These are phyloP conservation scores for Apis dorsata DNA, from an alignment of 1,140 invertebrate species.

Conservation along the genomic window DNA sequence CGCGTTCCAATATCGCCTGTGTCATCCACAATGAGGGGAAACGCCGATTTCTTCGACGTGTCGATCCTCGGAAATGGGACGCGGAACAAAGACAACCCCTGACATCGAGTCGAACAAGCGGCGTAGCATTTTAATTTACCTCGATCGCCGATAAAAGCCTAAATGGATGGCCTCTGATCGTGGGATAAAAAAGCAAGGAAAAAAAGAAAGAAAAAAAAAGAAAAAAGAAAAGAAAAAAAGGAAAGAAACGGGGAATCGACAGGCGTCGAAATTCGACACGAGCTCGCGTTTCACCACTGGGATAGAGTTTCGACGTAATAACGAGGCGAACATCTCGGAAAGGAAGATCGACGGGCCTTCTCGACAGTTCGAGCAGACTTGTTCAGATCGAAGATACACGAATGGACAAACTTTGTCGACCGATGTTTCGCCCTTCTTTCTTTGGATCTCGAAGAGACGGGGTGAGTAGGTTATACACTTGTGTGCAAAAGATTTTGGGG, in stretches of 20 bases:
- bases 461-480: no score
- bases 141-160: conserved; percentile 50
- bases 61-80: background rate
- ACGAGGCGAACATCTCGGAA: background rate
- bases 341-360: conserved; percentile 12
- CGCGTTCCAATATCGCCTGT: conserved; percentile 17
- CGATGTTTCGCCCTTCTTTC: no score
- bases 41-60: conserved; percentile 20
- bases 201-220: no score
- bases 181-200: background rate
- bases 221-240: background rate
- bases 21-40: background rate
- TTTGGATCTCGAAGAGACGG: accelerated
- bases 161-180: conserved; percentile 28
- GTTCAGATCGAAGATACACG: background rate
- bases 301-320: conserved; percentile 6
- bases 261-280: conserved; percentile 18
- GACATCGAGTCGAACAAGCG: conserved; percentile 31
- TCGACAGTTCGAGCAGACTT: background rate
- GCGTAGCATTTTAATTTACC: conserved; percentile 55
- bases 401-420: background rate
- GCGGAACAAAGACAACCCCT: conserved; percentile 38
- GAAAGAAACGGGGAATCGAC: conserved; percentile 25
- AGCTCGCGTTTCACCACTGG: background rate
- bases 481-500: no score